These are phyloP conservation scores for Zaprionus gabonicus DNA, from an alignment of 1,140 invertebrate species.

Conservation along the genomic window DNA sequence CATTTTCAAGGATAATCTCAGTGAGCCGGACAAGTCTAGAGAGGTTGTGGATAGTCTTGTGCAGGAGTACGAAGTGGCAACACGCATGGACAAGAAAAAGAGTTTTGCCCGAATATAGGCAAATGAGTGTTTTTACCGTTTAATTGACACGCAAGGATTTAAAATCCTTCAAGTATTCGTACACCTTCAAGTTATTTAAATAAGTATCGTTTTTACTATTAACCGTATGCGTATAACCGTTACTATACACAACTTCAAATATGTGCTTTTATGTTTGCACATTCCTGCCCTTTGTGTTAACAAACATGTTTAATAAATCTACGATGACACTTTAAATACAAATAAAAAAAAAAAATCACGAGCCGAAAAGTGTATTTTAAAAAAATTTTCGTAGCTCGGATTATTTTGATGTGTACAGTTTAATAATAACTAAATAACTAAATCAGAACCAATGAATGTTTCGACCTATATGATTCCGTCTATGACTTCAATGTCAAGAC, in stretches of 20 bases:
- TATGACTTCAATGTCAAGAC: too few species aligned
- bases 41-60: conserved; percentile 96
- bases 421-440: too few species aligned
- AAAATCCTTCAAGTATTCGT: conserved; percentile 56
- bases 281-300: conserved; percentile 23
- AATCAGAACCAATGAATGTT: too few species aligned
- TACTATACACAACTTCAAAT: conserved; percentile 4
- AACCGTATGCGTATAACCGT: not conserved
- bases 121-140: conserved; percentile 13
- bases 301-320: conserved; percentile 20
- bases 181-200: conserved; percentile 19
- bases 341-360: too few species aligned
- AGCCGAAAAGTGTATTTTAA: too few species aligned
- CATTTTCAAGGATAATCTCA: conserved; percentile 95
- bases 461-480: too few species aligned
- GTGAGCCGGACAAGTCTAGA: conserved; percentile 95
- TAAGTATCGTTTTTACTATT: conserved; percentile 7
- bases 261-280: conserved; percentile 4
- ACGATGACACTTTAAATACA: too few species aligned
- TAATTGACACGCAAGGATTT: conserved; percentile 49
- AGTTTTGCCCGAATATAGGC: conserved; percentile 36
- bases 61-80: conserved; percentile 97
- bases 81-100: conserved; percentile 85
- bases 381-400: too few species aligned
- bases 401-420: too few species aligned